Percentiles rank a stretch among this genome's conserved stretches.
These are phyloP conservation scores for Gobiocypris rarus DNA, from an alignment of 2,113 vertebrate species.

Conservation along the genomic window DNA sequence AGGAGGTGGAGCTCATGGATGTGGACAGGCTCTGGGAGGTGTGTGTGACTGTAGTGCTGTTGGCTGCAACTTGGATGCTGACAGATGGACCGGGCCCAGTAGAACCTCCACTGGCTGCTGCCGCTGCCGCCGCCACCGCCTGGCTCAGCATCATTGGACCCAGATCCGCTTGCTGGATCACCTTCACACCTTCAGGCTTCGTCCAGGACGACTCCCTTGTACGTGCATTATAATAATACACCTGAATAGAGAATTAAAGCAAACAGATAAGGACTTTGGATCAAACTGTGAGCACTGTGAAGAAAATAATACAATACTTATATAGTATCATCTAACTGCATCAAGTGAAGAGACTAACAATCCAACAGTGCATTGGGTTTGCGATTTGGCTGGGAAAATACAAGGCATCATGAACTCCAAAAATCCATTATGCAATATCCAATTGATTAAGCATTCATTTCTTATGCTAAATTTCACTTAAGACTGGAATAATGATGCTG, in stretches of 20 bases:
- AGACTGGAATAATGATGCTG: too few species aligned
- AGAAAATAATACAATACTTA: not conserved
- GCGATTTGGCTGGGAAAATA: not conserved
- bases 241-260: slow-evolving; percentile 63
- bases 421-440: not conserved
- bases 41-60: slow-evolving; percentile 69
- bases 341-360: not conserved
- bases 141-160: slow-evolving; percentile 83
- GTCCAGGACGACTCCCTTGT: slow-evolving; percentile 87
- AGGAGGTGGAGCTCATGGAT: slow-evolving; percentile 75
- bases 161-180: slow-evolving; percentile 87
- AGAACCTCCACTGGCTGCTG: slow-evolving; percentile 20
- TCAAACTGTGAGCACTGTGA: not conserved
- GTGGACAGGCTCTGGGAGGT: slow-evolving; percentile 80
- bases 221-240: slow-evolving; percentile 88
- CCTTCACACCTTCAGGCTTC: slow-evolving; percentile 88
- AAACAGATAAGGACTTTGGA: not conserved
- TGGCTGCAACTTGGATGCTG: slow-evolving; percentile 78
- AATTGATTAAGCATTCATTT: not conserved
- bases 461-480: not conserved
- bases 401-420: not conserved
- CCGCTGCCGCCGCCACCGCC: slow-evolving; percentile 61
- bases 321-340: not conserved
- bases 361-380: not conserved
- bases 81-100: slow-evolving; percentile 47